A percentile compares a stretch with the other conserved stretches of the same genome.
phyloP scores from a whole-genome alignment of 1,140 invertebrate species.

The Hirudo medicinalis region DNA sequence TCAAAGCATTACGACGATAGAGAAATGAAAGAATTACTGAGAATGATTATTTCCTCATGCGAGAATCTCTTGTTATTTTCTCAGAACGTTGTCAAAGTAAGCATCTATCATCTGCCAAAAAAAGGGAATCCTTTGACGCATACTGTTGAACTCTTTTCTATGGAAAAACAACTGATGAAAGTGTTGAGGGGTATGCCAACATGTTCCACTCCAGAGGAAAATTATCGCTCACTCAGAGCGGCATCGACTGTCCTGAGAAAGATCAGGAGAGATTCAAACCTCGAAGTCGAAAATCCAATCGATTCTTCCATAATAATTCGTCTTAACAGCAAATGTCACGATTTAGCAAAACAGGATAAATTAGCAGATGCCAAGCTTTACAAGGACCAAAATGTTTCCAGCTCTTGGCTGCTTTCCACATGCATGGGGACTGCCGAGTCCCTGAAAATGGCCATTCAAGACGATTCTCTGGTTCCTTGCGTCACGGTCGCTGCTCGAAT shows the following conservation, averaged over 20 bases:
- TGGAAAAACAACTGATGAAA: slow-evolving; percentile 21
- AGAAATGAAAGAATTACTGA: slow-evolving; percentile 29
- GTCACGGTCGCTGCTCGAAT: slow-evolving; percentile 22
- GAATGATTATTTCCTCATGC: slow-evolving; percentile 27
- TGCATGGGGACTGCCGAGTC: slow-evolving; percentile 20
- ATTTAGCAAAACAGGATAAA: neutral
- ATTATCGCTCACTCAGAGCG: neutral
- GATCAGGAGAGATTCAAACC: neutral
- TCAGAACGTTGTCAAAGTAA: slow-evolving; percentile 32
- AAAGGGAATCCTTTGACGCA: slow-evolving; percentile 5
- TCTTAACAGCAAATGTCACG: neutral
- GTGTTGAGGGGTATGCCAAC: slow-evolving; percentile 15
- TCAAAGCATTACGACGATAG: slow-evolving; percentile 27
- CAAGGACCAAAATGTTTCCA: slow-evolving; percentile 4
- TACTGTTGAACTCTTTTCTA: slow-evolving; percentile 18
- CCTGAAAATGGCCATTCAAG: slow-evolving; percentile 20
- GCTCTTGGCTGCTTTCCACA: slow-evolving; percentile 23
- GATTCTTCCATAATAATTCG: neutral
- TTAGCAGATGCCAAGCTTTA: neutral
- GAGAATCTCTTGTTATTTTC: slow-evolving; percentile 35
- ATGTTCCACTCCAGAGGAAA: neutral
- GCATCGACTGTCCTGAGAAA: neutral
- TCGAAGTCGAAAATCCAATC: neutral
- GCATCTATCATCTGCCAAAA: slow-evolving; percentile 30
- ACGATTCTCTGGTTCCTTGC: slow-evolving; percentile 23